These are phyloP conservation scores for Linurgus olivaceus DNA, from an alignment of 2,797 vertebrate species.

Conservation along the genomic window DNA sequence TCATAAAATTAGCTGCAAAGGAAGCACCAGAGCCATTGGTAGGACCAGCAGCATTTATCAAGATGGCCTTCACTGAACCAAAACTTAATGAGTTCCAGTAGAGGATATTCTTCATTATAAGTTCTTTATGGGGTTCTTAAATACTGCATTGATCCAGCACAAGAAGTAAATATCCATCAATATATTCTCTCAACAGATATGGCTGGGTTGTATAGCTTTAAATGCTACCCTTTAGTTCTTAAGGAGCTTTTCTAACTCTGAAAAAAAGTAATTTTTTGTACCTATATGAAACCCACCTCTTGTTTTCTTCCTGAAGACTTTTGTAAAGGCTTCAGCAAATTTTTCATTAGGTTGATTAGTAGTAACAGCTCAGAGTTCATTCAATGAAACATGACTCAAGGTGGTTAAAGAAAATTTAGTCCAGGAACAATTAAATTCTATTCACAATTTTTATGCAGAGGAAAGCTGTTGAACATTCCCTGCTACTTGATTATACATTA, in stretches of 20 bases:
- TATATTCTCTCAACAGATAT: background rate
- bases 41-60: background rate
- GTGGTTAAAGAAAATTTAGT: background rate
- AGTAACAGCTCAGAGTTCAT: background rate
- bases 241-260: background rate
- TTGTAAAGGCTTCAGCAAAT: background rate
- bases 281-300: background rate
- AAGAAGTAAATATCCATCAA: background rate
- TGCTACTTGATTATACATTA: conserved; percentile 1
- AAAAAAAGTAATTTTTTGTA: background rate
- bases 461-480: background rate
- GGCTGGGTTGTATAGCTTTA: background rate
- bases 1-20: background rate
- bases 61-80: background rate
- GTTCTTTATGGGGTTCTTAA: background rate
- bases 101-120: background rate
- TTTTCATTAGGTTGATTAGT: background rate
- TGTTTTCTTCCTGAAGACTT: background rate
- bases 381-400: background rate
- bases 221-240: background rate
- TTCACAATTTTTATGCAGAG: background rate
- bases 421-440: conserved; percentile 20
- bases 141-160: background rate
- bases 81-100: background rate
- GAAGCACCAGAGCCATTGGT: background rate